Percentiles rank a stretch among this genome's conserved stretches.
Evolutionary conservation across 2,113 vertebrate genomes (phyloP).

Genomic region (Galbula dea): DNA sequence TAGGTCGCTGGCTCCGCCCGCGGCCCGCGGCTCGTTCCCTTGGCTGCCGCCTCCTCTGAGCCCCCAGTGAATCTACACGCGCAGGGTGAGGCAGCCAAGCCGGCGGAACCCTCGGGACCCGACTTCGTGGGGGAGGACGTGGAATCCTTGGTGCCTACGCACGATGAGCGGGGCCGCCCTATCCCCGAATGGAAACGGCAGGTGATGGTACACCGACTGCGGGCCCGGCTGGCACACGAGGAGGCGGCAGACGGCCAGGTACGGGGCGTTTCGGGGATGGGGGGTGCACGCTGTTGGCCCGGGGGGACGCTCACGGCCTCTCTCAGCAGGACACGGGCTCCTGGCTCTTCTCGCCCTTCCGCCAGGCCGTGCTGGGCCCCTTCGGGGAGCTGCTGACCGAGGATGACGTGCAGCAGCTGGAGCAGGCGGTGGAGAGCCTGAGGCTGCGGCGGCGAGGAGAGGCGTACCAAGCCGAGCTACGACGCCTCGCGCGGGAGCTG

Average conservation of each 20-base stretch:
- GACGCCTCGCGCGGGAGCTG: slow-evolving; percentile 82
- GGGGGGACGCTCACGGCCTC: background rate
- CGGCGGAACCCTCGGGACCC: slow-evolving; percentile 24
- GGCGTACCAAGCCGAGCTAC: slow-evolving; percentile 85
- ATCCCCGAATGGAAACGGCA: slow-evolving; percentile 98
- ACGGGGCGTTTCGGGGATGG: background rate
- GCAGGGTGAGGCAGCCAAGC: background rate
- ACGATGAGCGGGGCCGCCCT: slow-evolving; percentile 82
- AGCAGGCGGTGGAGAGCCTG: slow-evolving; percentile 85
- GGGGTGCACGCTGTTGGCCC: background rate
- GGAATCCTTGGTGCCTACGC: slow-evolving; percentile 89
- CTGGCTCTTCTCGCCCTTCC: slow-evolving; percentile 87
- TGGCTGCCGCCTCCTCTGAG: background rate
- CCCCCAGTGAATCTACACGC: background rate
- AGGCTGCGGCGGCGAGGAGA: slow-evolving; percentile 82
- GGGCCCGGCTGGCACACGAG: slow-evolving; percentile 79
- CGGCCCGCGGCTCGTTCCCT: background rate
- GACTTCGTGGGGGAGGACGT: slow-evolving; percentile 76
- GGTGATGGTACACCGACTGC: slow-evolving; percentile 92
- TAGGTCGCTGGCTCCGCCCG: slow-evolving; percentile 21
- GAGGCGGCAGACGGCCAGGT: slow-evolving; percentile 78
- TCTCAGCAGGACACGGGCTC: slow-evolving; percentile 49
- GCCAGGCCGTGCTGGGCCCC: slow-evolving; percentile 91
- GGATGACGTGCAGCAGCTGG: slow-evolving; percentile 87
- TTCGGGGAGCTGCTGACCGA: slow-evolving; percentile 93